A percentile compares a stretch with the other conserved stretches of the same genome.
These are phyloP conservation scores for Pseudomyrmex pallidus DNA, from an alignment of 1,140 invertebrate genomes.

Conservation along the genomic window DNA sequence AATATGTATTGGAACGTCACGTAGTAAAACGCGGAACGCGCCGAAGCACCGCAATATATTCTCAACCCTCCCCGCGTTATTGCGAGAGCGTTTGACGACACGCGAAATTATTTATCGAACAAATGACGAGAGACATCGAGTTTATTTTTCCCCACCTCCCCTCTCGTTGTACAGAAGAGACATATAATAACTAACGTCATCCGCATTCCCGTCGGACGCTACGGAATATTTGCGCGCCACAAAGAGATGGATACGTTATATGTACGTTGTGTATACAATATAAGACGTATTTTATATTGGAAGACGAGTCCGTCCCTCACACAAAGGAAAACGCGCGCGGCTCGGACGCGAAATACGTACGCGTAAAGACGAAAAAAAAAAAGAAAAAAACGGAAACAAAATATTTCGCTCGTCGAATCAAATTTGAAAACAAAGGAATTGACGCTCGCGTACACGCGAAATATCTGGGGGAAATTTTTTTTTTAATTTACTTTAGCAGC, in stretches of 20 bases:
- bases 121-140: slow-evolving; percentile 4
- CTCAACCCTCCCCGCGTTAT: slow-evolving; percentile 1
- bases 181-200: slow-evolving; percentile 15
- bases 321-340: neutral
- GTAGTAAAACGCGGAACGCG: neutral
- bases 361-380: slow-evolving; percentile 28
- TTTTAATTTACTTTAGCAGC: neutral
- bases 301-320: slow-evolving; percentile 6
- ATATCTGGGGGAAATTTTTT: neutral
- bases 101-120: slow-evolving; percentile 30
- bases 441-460: neutral
- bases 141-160: slow-evolving; percentile 15
- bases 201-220: neutral
- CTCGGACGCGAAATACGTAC: neutral
- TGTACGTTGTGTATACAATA: neutral
- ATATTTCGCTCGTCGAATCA: slow-evolving; percentile 22
- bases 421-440: slow-evolving; percentile 30
- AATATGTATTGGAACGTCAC: neutral
- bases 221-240: neutral
- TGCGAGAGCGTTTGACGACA: slow-evolving; percentile 19
- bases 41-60: neutral
- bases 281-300: slow-evolving; percentile 23
- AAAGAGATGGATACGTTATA: neutral
- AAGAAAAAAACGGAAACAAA: slow-evolving; percentile 10
- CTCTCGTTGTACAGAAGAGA: neutral